These are phyloP conservation scores for Zeus faber DNA, from an alignment of 2,113 vertebrate species.

Conservation along the genomic window DNA sequence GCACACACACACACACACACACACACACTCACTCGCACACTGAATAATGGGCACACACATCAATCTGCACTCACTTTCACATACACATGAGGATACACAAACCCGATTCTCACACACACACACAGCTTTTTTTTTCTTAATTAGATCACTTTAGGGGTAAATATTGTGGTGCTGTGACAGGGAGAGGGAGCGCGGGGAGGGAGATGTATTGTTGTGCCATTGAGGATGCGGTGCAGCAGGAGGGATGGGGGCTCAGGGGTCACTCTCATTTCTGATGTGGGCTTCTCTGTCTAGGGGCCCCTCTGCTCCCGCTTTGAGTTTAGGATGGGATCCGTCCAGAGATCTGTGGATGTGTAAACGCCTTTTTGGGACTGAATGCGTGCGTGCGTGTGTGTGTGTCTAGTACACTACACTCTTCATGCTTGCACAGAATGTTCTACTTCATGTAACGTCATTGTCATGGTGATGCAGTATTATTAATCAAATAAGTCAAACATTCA, in stretches of 20 bases:
- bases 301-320: too few species aligned
- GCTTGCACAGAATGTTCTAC: too few species aligned
- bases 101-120: slow-evolving; percentile 7
- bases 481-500: too few species aligned
- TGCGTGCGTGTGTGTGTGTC: too few species aligned
- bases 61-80: not conserved
- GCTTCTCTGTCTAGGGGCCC: too few species aligned
- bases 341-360: too few species aligned
- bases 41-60: not conserved
- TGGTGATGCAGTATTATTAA: too few species aligned
- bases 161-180: slow-evolving; percentile 40
- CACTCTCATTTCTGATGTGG: too few species aligned
- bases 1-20: not conserved
- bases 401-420: too few species aligned
- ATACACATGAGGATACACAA: slow-evolving; percentile 10
- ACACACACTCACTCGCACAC: slow-evolving; percentile 6
- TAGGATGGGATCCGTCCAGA: too few species aligned
- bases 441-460: too few species aligned
- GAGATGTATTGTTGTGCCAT: slow-evolving; percentile 56
- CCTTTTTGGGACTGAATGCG: too few species aligned
- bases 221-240: slow-evolving; percentile 27
- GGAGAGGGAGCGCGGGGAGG: slow-evolving; percentile 44
- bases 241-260: slow-evolving; percentile 36
- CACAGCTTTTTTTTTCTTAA: slow-evolving; percentile 10
- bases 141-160: slow-evolving; percentile 40